A percentile compares a stretch with the other conserved stretches of the same genome.
Conservation (phyloP, 1,140 invertebrate genomes). For the Saccostrea glomerata region DNA sequence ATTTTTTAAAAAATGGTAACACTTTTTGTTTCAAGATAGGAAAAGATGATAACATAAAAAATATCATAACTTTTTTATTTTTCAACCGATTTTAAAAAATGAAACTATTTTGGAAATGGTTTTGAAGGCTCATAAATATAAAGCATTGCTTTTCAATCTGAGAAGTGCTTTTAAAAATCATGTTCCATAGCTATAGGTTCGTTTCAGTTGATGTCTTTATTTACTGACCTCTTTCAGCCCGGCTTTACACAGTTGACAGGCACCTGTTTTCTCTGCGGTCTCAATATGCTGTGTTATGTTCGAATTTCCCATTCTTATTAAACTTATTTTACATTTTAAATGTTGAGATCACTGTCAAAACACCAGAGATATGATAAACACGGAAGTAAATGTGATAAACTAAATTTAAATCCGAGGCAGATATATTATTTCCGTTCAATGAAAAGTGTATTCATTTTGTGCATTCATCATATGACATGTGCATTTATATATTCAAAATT, state of each 20-base stretch:
- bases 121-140: too few species aligned
- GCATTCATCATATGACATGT: neutral
- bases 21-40: too few species aligned
- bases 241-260: constrained; percentile 90
- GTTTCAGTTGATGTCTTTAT: too few species aligned
- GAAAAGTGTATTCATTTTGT: neutral
- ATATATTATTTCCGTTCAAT: neutral
- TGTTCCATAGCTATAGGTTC: too few species aligned
- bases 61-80: too few species aligned
- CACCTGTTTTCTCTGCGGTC: constrained; percentile 94
- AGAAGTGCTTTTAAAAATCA: too few species aligned
- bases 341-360: neutral
- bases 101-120: too few species aligned
- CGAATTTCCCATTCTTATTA: constrained; percentile 89
- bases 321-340: neutral
- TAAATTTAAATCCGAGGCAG: neutral
- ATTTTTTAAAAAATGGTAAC: too few species aligned
- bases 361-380: neutral
- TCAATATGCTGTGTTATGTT: constrained; percentile 92
- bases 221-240: constrained; percentile 85
- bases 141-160: too few species aligned
- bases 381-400: neutral
- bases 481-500: neutral
- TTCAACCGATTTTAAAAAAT: too few species aligned
- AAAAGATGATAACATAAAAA: too few species aligned